Evolutionary conservation across 1,140 invertebrate genomes (phyloP), one percentile per base, ranked within the genome.

Genomic region (Hylyphantes graminicola): DNA sequence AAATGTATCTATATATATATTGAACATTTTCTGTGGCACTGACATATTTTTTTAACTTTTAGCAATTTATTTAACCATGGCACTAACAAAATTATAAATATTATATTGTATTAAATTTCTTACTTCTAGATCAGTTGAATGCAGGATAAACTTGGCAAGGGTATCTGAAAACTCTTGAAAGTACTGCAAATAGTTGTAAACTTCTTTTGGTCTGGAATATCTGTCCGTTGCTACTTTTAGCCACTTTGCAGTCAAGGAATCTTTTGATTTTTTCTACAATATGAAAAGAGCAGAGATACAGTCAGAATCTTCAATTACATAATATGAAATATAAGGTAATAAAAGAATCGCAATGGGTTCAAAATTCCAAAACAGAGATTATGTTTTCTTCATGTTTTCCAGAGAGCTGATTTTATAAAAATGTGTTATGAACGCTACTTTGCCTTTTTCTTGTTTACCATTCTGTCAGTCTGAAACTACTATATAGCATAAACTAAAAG

Each of bases 91-190:
- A 13, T 19, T 8, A 10, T 17, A 15, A 19, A 73, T 13, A 17
- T n/a, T n/a, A n/a, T n/a, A n/a, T 0, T 35, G 10, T 55, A 54
- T 51, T 7, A 2, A n/a, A 63, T 50, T 6, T 13, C 59, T 76
- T 76, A 76, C 74, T 51, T 61, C 59, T 10, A 4, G 50, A 54
- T 76, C 74, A n/a, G 59, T 63, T 17, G 74, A 63, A 64, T n/a
- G 13, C n/a, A 76, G 19, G 21, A 64, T 5, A n/a, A 17, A 51
- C 13, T 76, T 48, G 9, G 64, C 12, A 7, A 76, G 59, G 12
- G 61, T 76, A 11, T 76, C n/a, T 35, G 74, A 76, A 53, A 76
- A 76, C 51, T 50, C 35, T 10, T n/a, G 57, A 51, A 76, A 64
- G 19, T 76, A 76, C 19, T 50, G 21, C 21, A 76, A 13, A 15